Evolutionary conservation across 2,113 vertebrate genomes (phyloP).

Genomic region (Brachypodius melanocephalos): DNA sequence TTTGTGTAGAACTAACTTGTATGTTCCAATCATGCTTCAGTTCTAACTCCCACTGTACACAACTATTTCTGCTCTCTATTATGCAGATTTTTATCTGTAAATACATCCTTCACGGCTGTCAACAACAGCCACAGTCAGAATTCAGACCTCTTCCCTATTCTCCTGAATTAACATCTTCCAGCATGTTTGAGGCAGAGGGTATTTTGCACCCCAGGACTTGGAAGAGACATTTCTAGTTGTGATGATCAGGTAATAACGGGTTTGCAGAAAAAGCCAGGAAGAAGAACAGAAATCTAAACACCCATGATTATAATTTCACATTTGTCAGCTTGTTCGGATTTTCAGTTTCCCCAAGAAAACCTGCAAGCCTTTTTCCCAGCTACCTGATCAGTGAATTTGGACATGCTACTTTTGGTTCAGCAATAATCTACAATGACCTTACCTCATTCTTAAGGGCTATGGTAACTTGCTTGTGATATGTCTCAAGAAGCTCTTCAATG

Average conservation of each 20-base stretch:
- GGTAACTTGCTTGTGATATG: slow-evolving; percentile 86
- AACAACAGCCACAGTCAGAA: background rate
- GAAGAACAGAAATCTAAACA: background rate
- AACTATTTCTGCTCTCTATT: background rate
- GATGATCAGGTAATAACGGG: background rate
- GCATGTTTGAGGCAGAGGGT: background rate
- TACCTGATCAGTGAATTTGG: background rate
- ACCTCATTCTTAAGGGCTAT: slow-evolving; percentile 87
- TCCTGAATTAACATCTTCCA: background rate
- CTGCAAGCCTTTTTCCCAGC: background rate
- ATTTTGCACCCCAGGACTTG: background rate
- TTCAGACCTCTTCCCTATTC: background rate
- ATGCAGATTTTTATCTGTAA: background rate
- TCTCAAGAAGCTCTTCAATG: slow-evolving; percentile 85
- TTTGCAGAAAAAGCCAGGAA: background rate
- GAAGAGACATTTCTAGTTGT: background rate
- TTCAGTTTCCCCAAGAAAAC: background rate
- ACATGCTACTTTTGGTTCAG: background rate
- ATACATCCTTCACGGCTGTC: background rate
- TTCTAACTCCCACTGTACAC: background rate
- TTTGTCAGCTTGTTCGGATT: background rate
- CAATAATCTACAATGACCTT: background rate
- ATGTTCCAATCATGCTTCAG: background rate
- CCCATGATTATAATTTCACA: background rate
- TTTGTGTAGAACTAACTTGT: background rate